A percentile compares a stretch with the other conserved stretches of the same genome.
Evolutionary conservation across 1,140 invertebrate genomes (phyloP).

Genomic region (Samia ricini): DNA sequence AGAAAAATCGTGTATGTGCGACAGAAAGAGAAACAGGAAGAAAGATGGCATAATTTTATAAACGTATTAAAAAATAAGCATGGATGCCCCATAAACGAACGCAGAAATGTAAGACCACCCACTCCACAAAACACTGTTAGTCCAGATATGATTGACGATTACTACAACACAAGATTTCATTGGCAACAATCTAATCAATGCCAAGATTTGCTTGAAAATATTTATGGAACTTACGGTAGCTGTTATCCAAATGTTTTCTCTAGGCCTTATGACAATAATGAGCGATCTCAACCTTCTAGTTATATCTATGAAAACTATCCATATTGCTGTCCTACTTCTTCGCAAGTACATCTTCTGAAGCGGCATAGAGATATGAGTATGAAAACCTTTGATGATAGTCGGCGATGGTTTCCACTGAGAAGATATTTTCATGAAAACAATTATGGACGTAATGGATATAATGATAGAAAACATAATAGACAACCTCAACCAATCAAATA

Average conservation of each 20-base stretch:
- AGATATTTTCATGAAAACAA: slow-evolving; percentile 7
- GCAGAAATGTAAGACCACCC: neutral
- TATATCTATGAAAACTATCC: slow-evolving; percentile 18
- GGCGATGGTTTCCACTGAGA: neutral
- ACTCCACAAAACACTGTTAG: slow-evolving; percentile 9
- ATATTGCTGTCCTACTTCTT: slow-evolving; percentile 42
- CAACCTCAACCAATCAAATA: neutral
- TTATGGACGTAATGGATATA: neutral
- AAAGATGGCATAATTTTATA: slow-evolving; percentile 56
- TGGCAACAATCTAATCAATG: slow-evolving; percentile 29
- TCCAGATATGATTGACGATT: slow-evolving; percentile 29
- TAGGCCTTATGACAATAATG: neutral
- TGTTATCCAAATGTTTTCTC: neutral
- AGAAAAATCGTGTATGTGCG: slow-evolving; percentile 34
- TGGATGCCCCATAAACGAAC: slow-evolving; percentile 3
- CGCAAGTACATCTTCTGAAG: slow-evolving; percentile 34
- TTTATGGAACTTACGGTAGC: slow-evolving; percentile 25
- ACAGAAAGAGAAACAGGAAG: slow-evolving; percentile 42
- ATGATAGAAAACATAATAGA: neutral
- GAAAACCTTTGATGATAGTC: neutral
- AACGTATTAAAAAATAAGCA: slow-evolving; percentile 53
- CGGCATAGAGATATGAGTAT: slow-evolving; percentile 27
- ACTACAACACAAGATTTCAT: slow-evolving; percentile 26
- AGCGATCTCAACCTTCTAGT: neutral
- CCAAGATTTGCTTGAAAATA: slow-evolving; percentile 33